Base-by-base conservation (phyloP, 2,797 vertebrate genomes). In the Tinamus major region DNA sequence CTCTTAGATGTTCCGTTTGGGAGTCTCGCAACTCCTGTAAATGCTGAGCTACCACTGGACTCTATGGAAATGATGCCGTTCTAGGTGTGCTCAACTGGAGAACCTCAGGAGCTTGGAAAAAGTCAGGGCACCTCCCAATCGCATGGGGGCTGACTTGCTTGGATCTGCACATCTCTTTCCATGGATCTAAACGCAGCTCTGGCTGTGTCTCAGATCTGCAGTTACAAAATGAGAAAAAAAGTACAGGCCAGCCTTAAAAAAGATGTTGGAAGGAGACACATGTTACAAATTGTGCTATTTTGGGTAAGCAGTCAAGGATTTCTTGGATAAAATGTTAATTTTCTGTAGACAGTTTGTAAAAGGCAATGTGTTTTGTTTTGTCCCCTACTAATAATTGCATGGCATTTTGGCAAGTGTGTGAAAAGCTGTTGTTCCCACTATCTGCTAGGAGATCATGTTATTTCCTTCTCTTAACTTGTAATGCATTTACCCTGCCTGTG, bases 401-500 rank as follows among this genome's bases (percentile, higher is more conserved):
- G 81, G 44, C 53, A 59, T 92, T 92, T 93, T 56, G 82, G 46
- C 85, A 87, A 3, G 1, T 82, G 46, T 80, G 58, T 93, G 93
- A 48, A 79, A 88, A 87, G 79, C 87, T 69, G 53, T 63, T 91
- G 63, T 68, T 93, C 68, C 37, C 55, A 76, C 69, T 26, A 62
- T 61, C 87, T 94, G 78, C 92, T 67, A 88, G 90, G 79, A 96
- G 85, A 94, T 89, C 48, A 39, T 82, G 87, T 87, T 93, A 89
- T 94, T 93, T 94, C 89, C 82, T 90, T 92, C 82, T 64, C 63
- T 85, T 83, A 79, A 77, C 79, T 80, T 1, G 2, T 92, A 96
- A 95, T 81, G 62, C 5, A 0, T 89, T 95, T 96, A 96, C 27
- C 29, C 61, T 85, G 82, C 41, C 80, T 93, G 92, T 95, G 95